Evolutionary conservation across 2,797 vertebrate genomes (phyloP), one percentile per base, ranked within the genome.

Genomic region (Lateolabrax maculatus): DNA sequence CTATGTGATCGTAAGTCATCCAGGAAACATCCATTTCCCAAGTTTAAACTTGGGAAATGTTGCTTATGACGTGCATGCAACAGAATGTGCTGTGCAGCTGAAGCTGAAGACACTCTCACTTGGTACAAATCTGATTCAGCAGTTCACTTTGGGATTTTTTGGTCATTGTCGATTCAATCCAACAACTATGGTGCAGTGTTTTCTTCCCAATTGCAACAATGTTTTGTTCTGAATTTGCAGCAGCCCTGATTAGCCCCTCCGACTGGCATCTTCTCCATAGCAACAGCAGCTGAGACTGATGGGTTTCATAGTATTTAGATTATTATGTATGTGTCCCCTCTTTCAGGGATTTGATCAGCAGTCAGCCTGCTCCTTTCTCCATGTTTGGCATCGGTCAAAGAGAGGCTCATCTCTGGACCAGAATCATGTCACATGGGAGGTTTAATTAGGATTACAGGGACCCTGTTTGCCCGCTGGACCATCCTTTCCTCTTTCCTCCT

Each of bases 371-470:
- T 55, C 43, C 46, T 64, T 61, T 55, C 44, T 66, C 60, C 55
- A 37, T 39, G 37, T 31, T 56, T 29, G 43, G 63, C 60, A 4
- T 60, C 10, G 25, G 1, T 61, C 49, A 71, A 52, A 52, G 36
- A 16, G 36, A 70, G 6, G 27, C 41, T 79, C 48, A 10, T 79
- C 74, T 63, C 51, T 64, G 51, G 39, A 72, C 31, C 70, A 64
- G 44, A 53, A 34, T 60, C 46, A 11, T 72, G 55, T 72, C 71
- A 48, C 61, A 58, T 23, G 27, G 71, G 53, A 44, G 81, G 58
- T 68, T 84, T 80, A 70, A 84, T 80, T 77, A 67, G 77, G 74
- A 80, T 83, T 73, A 79, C 46, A 77, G 66, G 34, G 68, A 70
- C 60, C 64, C 41, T 46, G 67, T 86, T 72, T 73, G 61, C 69